A percentile compares a stretch with the other conserved stretches of the same genome.
phyloP scores from a whole-genome alignment of 2,888 invertebrate genomes.

The Noctua janthe region DNA sequence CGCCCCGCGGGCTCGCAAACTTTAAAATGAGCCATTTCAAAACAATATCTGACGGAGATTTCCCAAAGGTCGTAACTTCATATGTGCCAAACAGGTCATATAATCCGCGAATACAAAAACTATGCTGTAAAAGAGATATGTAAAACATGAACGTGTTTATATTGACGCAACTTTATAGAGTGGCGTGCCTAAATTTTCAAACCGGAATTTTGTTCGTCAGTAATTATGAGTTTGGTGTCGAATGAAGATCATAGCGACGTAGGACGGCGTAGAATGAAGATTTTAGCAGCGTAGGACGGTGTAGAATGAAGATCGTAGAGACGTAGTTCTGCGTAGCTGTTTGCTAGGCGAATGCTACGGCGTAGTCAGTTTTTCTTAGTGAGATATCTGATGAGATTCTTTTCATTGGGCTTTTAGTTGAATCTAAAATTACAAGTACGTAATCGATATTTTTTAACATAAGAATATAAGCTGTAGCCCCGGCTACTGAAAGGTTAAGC shows the following conservation, averaged over 20 bases:
- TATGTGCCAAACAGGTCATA: constrained; percentile 63
- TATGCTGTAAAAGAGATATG: constrained; percentile 44
- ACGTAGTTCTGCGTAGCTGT: constrained; percentile 6
- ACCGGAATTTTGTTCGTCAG: neutral
- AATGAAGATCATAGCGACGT: constrained; percentile 2
- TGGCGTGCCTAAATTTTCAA: neutral
- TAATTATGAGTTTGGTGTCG: constrained; percentile 2
- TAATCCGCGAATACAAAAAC: constrained; percentile 57
- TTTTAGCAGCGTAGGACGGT: too few species aligned
- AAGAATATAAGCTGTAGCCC: neutral
- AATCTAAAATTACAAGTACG: neutral
- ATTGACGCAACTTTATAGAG: constrained; percentile 13
- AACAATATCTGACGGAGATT: constrained; percentile 87
- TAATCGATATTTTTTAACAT: neutral
- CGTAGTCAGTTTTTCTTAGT: neutral
- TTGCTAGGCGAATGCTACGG: constrained; percentile 20
- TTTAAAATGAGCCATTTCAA: constrained; percentile 86
- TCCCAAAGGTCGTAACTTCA: constrained; percentile 78
- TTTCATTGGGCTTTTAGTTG: neutral
- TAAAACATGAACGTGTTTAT: constrained; percentile 34
- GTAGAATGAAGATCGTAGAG: neutral
- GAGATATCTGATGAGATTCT: neutral
- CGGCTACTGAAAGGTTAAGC: neutral
- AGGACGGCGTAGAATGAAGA: neutral
- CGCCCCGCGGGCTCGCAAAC: constrained; percentile 71